Conservation (phyloP, 1,140 invertebrate species). For the Brachionus asplanchnoidis region DNA sequence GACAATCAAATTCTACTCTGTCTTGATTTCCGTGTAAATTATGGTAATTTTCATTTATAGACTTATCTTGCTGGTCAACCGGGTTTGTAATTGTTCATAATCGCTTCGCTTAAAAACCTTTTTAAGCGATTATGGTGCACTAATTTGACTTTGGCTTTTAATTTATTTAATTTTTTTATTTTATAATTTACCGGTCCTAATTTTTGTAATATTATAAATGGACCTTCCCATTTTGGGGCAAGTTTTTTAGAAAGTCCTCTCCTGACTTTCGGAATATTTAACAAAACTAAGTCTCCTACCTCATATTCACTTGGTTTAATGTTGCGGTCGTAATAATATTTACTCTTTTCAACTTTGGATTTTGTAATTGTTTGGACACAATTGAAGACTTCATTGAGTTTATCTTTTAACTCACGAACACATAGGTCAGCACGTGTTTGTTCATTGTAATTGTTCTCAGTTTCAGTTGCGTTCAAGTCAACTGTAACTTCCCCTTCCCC, state of each 20-base stretch:
- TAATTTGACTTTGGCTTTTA: neutral
- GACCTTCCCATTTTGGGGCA: neutral
- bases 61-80: neutral
- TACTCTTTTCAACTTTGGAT: too few relatives aligned
- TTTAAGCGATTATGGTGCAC: neutral
- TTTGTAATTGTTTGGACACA: too few relatives aligned
- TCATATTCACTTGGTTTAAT: neutral
- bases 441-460: too few relatives aligned
- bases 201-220: slow-evolving; percentile 1
- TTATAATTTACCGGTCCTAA: neutral
- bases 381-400: too few relatives aligned
- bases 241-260: neutral
- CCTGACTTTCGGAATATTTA: neutral
- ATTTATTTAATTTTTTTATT: neutral
- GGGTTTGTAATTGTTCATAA: neutral
- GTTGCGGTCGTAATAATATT: too few relatives aligned
- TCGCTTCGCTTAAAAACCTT: neutral
- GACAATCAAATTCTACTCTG: too few relatives aligned
- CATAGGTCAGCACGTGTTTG: too few relatives aligned
- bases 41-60: neutral
- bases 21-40: too few relatives aligned
- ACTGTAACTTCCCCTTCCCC: too few relatives aligned
- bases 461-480: too few relatives aligned
- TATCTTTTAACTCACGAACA: too few relatives aligned
- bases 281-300: neutral